A percentile compares a stretch with the other conserved stretches of the same genome.
These are phyloP conservation scores for Tethya wilhelma DNA, from an alignment of 37 sponge, comb jelly and placozoan genomes.

Conservation along the genomic window DNA sequence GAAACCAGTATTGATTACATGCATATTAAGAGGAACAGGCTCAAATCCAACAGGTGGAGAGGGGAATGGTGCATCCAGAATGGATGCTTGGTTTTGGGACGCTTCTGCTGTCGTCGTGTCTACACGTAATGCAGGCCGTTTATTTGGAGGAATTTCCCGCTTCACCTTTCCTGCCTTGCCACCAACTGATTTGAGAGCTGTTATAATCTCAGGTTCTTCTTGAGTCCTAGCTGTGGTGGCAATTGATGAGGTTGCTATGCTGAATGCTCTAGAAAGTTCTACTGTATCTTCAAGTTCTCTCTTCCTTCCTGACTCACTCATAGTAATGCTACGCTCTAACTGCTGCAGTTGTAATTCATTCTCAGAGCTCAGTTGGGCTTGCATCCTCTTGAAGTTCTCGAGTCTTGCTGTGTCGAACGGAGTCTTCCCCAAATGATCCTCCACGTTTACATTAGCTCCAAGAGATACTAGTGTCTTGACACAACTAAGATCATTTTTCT, in stretches of 20 bases:
- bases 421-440: slow-evolving; percentile 17
- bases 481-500: slow-evolving; percentile 22
- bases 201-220: neutral
- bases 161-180: neutral
- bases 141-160: too few species aligned
- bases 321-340: neutral
- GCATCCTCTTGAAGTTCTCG: neutral
- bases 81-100: too few species aligned
- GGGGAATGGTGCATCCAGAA: too few species aligned
- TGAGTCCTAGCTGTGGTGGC: too few species aligned
- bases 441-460: slow-evolving; percentile 39
- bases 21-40: too few species aligned
- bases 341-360: neutral
- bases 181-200: slow-evolving; percentile 3
- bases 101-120: too few species aligned
- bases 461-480: slow-evolving; percentile 27
- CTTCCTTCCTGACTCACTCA: too few species aligned
- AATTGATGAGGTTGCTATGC: too few species aligned
- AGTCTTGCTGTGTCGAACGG: slow-evolving; percentile 24
- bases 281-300: neutral
- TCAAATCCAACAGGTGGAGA: too few species aligned
- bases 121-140: too few species aligned
- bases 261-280: too few species aligned
- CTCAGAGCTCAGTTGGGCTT: neutral
- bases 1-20: too few species aligned